Percentiles rank a stretch among this genome's conserved stretches.
These are phyloP conservation scores for Apus apus DNA, from an alignment of 2,113 vertebrate species.

Conservation along the genomic window DNA sequence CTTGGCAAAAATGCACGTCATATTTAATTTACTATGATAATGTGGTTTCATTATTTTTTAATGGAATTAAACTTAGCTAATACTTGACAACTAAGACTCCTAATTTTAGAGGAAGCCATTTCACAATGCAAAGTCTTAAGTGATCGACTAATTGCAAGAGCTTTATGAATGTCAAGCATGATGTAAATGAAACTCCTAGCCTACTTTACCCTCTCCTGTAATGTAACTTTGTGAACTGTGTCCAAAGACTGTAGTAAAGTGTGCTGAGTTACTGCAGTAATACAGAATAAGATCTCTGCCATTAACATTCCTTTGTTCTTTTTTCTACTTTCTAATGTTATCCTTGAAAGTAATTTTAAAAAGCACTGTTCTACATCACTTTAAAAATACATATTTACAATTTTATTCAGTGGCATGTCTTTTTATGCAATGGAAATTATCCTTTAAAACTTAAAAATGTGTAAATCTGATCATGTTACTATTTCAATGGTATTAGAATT, in stretches of 20 bases:
- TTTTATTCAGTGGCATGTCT: background rate
- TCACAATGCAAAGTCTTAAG: conserved; percentile 16
- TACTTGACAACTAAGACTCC: conserved; percentile 6
- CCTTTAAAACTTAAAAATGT: background rate
- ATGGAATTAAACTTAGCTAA: conserved; percentile 53
- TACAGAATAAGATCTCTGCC: background rate
- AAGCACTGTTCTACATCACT: background rate
- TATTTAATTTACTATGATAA: conserved; percentile 59
- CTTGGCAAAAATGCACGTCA: conserved; percentile 20
- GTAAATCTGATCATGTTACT: background rate
- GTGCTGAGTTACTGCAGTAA: background rate
- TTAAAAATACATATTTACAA: background rate
- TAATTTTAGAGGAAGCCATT: conserved; percentile 27
- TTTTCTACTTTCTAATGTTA: background rate
- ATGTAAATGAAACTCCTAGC: conserved; percentile 29
- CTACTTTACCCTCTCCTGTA: conserved; percentile 25
- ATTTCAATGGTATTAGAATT: background rate
- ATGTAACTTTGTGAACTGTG: conserved; percentile 25
- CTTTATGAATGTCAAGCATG: conserved; percentile 26
- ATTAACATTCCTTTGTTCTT: background rate
- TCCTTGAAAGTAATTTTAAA: background rate
- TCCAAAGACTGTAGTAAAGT: background rate
- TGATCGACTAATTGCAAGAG: conserved; percentile 2
- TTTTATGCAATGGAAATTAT: background rate
- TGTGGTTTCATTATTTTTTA: conserved; percentile 60